phyloP scores from a whole-genome alignment of 2,797 vertebrate species.

The Bufotes viridis region DNA sequence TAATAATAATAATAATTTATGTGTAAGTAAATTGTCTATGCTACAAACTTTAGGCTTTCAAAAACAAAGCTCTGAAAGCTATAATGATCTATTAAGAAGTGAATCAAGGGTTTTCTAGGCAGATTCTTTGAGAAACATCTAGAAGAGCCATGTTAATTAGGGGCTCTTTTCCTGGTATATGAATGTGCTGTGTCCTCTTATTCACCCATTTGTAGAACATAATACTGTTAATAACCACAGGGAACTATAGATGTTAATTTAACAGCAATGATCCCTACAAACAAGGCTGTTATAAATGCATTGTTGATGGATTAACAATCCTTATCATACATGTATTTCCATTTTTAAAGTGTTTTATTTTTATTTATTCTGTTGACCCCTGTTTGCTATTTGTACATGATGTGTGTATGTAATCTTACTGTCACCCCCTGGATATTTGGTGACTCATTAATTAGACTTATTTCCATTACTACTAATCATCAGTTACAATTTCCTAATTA shows the following conservation, averaged over 20 bases:
- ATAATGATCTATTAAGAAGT: too few species aligned
- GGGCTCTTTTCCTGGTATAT: background rate
- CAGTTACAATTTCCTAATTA: too few species aligned
- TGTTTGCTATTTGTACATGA: background rate
- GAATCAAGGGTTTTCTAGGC: too few species aligned
- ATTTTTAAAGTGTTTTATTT: background rate
- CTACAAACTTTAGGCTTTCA: too few species aligned
- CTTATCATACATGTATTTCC: background rate
- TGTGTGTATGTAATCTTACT: background rate
- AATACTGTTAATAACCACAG: background rate
- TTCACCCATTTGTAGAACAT: background rate
- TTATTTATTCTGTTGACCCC: background rate
- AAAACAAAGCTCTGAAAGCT: too few species aligned
- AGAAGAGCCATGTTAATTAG: too few species aligned
- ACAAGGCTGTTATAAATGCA: background rate
- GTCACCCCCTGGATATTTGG: background rate
- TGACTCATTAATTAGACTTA: too few species aligned
- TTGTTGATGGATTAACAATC: background rate
- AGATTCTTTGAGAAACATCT: too few species aligned
- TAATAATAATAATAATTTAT: too few species aligned
- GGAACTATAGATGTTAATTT: background rate
- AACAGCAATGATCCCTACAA: background rate
- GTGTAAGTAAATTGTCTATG: too few species aligned
- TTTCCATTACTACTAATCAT: too few species aligned
- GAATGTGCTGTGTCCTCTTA: background rate